Base-by-base conservation (phyloP, 2,888 invertebrate genomes). In the Capitulum mitella region DNA sequence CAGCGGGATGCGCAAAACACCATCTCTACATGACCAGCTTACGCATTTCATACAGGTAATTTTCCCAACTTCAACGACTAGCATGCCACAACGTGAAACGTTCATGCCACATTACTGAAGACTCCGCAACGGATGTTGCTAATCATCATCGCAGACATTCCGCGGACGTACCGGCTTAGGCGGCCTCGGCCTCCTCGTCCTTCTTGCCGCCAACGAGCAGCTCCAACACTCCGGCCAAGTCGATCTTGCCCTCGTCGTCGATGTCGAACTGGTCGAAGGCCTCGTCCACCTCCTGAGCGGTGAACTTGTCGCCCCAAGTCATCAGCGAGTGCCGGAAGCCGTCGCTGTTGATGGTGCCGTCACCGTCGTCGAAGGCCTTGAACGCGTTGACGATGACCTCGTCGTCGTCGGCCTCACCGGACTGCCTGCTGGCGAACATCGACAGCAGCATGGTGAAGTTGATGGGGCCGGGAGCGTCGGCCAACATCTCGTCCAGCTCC, bases 381-480 rank as follows among this genome's bases (percentile, higher is more conserved):
- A 96, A 96, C 86, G 95, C 95, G 86, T 91, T 92, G 87, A 93
- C 91, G 87, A 96, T 94, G 85, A 94, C 93, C 83, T 93, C 94
- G 85, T 97, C 96, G 83, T 95, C 95, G 87, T 96, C 96, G 84
- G 91, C 89, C 85, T 93, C 93, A 84, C 93, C 93, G 85, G 94
- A 92, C 93, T 95, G 95, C 86, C 95, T 92, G 88, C 90, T 91
- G 86, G 94, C 95, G 89, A 96, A 96, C 84, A 96, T 90, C 85
- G 92, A 93, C 86, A 96, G 89, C 86, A 95, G 90, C 89, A 95
- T 95, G 84, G 96, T 96, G 90, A 96, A 96, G 90, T 95, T 96
- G 89, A 96, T 92, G 86, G 95, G 95, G 85, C 93, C 95, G 83
- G 93, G 89, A 83, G 94, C 92, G 89, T 96, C 93, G 85, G 89